phyloP scores from a whole-genome alignment of 2,888 invertebrate genomes.

The Aethes cnicana region DNA sequence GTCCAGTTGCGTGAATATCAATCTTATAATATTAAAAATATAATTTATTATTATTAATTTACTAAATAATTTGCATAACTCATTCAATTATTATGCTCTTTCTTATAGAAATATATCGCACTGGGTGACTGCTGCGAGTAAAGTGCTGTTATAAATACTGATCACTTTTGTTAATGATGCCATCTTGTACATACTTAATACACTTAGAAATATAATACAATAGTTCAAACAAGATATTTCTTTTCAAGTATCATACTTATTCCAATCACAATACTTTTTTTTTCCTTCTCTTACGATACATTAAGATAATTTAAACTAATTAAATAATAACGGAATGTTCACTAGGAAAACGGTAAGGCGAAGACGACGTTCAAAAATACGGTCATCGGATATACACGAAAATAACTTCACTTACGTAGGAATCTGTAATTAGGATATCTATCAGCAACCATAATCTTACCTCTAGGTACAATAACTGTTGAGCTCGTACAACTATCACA shows the following conservation, averaged over 20 bases:
- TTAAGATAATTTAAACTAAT: slow-evolving; percentile 30
- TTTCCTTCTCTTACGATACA: slow-evolving; percentile 16
- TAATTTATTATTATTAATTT: slow-evolving; percentile 28
- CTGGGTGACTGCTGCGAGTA: slow-evolving; percentile 15
- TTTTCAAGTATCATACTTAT: slow-evolving; percentile 34
- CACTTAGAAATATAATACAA: slow-evolving; percentile 17
- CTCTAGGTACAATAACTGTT: slow-evolving; percentile 57
- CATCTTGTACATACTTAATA: slow-evolving; percentile 22
- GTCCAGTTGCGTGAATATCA: slow-evolving; percentile 24
- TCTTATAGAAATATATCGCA: slow-evolving; percentile 1
- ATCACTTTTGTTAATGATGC: slow-evolving; percentile 19
- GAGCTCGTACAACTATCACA: slow-evolving; percentile 74
- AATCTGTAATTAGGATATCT: slow-evolving; percentile 55
- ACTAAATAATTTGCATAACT: slow-evolving; percentile 26
- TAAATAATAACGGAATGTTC: slow-evolving; percentile 60
- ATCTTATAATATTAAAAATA: slow-evolving; percentile 32
- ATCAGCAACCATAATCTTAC: slow-evolving; percentile 63
- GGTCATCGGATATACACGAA: slow-evolving; percentile 48
- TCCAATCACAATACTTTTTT: slow-evolving; percentile 33
- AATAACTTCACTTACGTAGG: slow-evolving; percentile 49
- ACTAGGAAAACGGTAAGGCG: slow-evolving; percentile 51
- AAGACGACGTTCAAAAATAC: slow-evolving; percentile 44
- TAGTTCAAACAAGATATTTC: slow-evolving; percentile 19
- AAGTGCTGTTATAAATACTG: slow-evolving; percentile 23
- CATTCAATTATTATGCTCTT: slow-evolving; percentile 9